A percentile compares a stretch with the other conserved stretches of the same genome.
Conservation (phyloP, 1,140 invertebrate species). For the Campodea augens region DNA sequence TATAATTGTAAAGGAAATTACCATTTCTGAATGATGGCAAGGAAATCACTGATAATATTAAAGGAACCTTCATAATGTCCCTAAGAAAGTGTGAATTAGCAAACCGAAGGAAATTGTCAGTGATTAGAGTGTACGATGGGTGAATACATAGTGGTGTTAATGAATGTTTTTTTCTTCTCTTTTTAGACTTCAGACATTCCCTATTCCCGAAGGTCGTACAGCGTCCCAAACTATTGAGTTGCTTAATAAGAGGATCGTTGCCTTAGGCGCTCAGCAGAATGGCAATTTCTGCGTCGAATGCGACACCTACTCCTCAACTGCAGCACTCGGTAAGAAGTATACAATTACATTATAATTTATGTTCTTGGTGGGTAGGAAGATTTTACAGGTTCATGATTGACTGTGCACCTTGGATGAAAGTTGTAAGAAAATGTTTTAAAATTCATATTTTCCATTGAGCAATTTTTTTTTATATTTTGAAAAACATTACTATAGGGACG, state of each 20-base stretch:
- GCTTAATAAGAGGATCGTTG: slow-evolving; percentile 61
- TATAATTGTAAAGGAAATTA: no score
- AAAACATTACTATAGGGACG: no score
- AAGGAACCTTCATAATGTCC: no score
- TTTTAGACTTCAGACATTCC: slow-evolving; percentile 48
- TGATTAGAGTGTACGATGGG: no score
- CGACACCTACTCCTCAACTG: slow-evolving; percentile 72
- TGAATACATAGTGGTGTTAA: no score
- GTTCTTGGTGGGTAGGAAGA: neutral
- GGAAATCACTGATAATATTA: no score
- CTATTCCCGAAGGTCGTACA: slow-evolving; percentile 64
- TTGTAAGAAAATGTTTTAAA: neutral
- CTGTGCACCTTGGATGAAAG: neutral
- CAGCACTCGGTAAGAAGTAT: slow-evolving; percentile 26
- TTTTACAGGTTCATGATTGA: neutral
- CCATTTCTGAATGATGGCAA: no score
- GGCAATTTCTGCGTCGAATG: slow-evolving; percentile 88
- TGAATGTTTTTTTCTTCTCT: neutral
- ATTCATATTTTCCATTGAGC: neutral
- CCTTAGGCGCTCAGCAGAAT: slow-evolving; percentile 62
- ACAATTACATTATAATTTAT: neutral
- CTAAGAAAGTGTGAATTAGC: no score
- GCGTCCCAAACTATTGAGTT: slow-evolving; percentile 68
- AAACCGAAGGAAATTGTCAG: no score
- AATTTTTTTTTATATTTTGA: no score